Evolutionary conservation across 1,140 invertebrate genomes (phyloP).

Genomic region (Semibalanus balanoides): DNA sequence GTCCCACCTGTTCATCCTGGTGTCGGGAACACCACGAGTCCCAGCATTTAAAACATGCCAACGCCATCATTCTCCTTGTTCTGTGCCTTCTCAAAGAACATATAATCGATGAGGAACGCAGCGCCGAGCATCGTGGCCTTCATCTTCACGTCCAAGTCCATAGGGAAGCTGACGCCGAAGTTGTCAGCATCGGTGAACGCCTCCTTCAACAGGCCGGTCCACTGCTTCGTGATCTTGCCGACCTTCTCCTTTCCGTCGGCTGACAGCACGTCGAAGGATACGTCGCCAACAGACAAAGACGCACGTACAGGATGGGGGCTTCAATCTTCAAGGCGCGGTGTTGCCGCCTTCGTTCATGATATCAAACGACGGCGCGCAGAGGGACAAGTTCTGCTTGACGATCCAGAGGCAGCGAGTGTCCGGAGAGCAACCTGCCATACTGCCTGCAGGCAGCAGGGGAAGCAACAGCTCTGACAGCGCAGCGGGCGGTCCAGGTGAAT

Average conservation of each 20-base stretch:
- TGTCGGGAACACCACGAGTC: too few species aligned
- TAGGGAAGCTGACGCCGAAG: constrained; percentile 33
- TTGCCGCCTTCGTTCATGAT: constrained; percentile 61
- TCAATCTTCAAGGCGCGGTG: constrained; percentile 61
- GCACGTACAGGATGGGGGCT: constrained; percentile 68
- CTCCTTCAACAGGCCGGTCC: constrained; percentile 32
- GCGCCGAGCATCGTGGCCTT: constrained; percentile 31
- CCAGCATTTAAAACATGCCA: constrained; percentile 9
- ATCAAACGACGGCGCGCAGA: constrained; percentile 58
- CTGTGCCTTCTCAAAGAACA: constrained; percentile 13
- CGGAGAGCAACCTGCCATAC: constrained; percentile 43
- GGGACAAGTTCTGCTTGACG: constrained; percentile 70
- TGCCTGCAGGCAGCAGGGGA: constrained; percentile 73
- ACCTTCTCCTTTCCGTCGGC: constrained; percentile 25
- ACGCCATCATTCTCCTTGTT: constrained; percentile 11
- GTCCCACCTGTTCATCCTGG: too few species aligned
- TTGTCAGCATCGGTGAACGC: constrained; percentile 36
- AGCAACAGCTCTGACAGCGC: constrained; percentile 60
- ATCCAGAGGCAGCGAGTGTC: constrained; percentile 53
- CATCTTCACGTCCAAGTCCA: constrained; percentile 30
- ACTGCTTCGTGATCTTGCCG: constrained; percentile 34
- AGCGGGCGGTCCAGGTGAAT: constrained; percentile 58
- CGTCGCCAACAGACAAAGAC: constrained; percentile 63
- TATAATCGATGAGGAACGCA: constrained; percentile 30
- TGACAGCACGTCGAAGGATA: constrained; percentile 28